These are phyloP conservation scores for Psilopsiagon aurifrons DNA, from an alignment of 2,113 vertebrate species.

Conservation along the genomic window DNA sequence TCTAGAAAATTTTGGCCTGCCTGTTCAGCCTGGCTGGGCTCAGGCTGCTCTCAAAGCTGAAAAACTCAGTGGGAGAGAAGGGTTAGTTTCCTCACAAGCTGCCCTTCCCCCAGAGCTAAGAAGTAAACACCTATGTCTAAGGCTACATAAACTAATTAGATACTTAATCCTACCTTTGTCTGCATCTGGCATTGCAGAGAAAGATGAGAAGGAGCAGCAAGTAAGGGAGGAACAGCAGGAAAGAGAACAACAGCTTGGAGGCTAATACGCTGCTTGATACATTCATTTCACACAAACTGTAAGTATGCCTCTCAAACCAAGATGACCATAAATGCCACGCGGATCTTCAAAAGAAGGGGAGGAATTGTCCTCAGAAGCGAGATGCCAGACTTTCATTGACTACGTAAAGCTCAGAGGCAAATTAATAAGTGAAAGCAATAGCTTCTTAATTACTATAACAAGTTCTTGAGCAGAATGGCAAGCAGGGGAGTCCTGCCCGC, in stretches of 20 bases:
- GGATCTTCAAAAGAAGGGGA: not conserved
- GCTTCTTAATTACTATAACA: not conserved
- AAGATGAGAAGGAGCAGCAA: not conserved
- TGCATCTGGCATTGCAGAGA: not conserved
- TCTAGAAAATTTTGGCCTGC: not conserved
- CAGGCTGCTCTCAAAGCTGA: not conserved
- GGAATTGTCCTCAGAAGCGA: not conserved
- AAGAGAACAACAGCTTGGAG: not conserved
- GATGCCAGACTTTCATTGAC: not conserved
- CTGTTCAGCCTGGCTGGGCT: not conserved
- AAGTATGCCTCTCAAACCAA: not conserved
- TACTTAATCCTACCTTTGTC: slow-evolving; percentile 56
- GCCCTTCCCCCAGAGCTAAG: not conserved
- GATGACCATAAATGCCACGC: not conserved
- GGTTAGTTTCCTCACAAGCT: not conserved
- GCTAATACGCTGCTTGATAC: not conserved
- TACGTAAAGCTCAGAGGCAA: not conserved
- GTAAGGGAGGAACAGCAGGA: not conserved
- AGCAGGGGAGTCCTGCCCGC: not conserved
- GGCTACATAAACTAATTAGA: slow-evolving; percentile 60
- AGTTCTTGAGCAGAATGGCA: not conserved
- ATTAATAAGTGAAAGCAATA: not conserved
- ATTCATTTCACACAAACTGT: not conserved
- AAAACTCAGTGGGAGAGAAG: not conserved
- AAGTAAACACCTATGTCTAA: slow-evolving; percentile 16